phyloP scores from a whole-genome alignment of 2,888 invertebrate species.

The Eupeodes latifasciatus region DNA sequence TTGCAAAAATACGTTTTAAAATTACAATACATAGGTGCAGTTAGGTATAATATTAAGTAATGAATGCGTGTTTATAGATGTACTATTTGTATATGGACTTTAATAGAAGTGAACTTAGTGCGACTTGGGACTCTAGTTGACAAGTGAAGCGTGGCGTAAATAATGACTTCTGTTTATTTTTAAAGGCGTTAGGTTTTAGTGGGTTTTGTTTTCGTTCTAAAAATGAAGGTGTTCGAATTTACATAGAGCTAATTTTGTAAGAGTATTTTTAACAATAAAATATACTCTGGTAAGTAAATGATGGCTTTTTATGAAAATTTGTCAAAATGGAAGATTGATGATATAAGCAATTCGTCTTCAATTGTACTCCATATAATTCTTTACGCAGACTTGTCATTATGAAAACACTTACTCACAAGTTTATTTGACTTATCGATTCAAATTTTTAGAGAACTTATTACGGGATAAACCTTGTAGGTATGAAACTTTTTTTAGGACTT shows the following conservation, averaged over 20 bases:
- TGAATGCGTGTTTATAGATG: slow-evolving; percentile 32
- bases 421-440: neutral
- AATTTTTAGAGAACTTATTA: too few species aligned
- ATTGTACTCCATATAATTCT: too few species aligned
- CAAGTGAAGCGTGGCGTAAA: slow-evolving; percentile 40
- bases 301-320: neutral
- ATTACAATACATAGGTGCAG: slow-evolving; percentile 25
- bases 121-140: slow-evolving; percentile 7
- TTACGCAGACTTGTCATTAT: too few species aligned
- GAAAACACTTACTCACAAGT: too few species aligned
- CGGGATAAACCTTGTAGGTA: too few species aligned
- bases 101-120: neutral
- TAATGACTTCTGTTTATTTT: slow-evolving; percentile 24
- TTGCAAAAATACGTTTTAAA: slow-evolving; percentile 1
- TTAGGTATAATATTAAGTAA: slow-evolving; percentile 24
- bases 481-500: too few species aligned
- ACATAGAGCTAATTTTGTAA: neutral
- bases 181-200: neutral
- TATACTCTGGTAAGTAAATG: neutral
- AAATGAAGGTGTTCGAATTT: neutral
- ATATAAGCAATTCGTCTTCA: neutral
- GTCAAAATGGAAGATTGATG: neutral
- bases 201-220: neutral
- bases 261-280: neutral
- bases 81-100: neutral